These are phyloP conservation scores for Gadopsis bispinosus DNA, from an alignment of 2,797 vertebrate species.

Conservation along the genomic window DNA sequence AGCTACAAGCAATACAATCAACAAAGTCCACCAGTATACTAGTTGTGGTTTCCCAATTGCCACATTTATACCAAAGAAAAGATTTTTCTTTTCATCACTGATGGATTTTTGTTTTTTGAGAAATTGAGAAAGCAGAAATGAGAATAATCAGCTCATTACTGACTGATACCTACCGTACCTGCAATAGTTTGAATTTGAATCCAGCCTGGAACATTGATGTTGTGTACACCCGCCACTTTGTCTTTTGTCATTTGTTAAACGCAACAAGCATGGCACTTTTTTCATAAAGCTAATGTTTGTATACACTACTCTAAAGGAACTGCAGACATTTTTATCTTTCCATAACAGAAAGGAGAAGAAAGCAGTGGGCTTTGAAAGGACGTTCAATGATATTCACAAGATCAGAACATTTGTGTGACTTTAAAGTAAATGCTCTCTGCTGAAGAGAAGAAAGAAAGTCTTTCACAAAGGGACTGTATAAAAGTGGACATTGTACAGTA, in stretches of 20 bases:
- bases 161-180: neutral
- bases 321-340: neutral
- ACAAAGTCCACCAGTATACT: constrained; percentile 15
- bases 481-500: too few species aligned
- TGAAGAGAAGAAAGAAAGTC: neutral
- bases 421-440: neutral
- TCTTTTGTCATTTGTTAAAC: constrained; percentile 4
- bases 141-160: neutral
- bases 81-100: neutral
- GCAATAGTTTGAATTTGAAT: neutral
- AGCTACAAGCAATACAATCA: constrained; percentile 50
- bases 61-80: neutral
- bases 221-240: neutral
- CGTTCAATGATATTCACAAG: neutral
- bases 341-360: neutral
- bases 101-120: neutral
- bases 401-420: too few species aligned
- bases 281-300: neutral
- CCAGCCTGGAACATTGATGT: neutral
- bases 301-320: neutral
- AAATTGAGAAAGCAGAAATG: neutral
- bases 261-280: neutral
- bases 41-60: neutral
- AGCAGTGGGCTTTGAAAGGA: neutral
- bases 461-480: neutral